Evolutionary conservation across 1,140 invertebrate genomes (phyloP).

Genomic region (Tetraneura akinire): DNA sequence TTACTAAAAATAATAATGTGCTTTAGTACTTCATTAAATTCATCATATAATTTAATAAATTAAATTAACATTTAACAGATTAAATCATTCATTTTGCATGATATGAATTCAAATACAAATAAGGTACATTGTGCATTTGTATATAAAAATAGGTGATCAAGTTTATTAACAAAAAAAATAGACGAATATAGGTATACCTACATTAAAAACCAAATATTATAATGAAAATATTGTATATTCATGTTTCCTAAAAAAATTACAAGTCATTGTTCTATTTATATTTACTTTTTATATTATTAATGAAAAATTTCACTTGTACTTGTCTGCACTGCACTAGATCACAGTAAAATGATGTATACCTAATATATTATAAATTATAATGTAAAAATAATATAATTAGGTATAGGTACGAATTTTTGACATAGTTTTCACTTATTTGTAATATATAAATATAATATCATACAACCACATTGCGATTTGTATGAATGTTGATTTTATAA

Average conservation of each 20-base stretch:
- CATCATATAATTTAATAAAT: no score
- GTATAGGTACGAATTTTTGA: not conserved
- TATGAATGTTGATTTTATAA: not conserved
- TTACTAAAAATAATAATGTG: no score
- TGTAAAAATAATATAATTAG: not conserved
- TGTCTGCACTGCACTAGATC: not conserved
- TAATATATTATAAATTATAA: no score
- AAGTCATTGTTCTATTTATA: constrained; percentile 4
- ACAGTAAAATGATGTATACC: not conserved
- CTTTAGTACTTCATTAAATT: no score
- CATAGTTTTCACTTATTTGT: constrained; percentile 19
- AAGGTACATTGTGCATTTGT: no score
- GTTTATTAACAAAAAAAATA: not conserved
- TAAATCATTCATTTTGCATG: no score
- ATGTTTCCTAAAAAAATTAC: not conserved
- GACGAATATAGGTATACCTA: not conserved
- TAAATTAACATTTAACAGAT: no score
- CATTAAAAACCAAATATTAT: not conserved
- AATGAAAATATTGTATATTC: no score
- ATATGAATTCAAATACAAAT: not conserved
- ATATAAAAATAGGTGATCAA: not conserved
- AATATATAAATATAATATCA: not conserved
- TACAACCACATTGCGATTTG: not conserved
- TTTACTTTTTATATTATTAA: not conserved
- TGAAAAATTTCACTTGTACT: not conserved